A percentile compares a stretch with the other conserved stretches of the same genome.
Conservation (phyloP, 2,113 vertebrate genomes). For the Struthidea cinerea region DNA sequence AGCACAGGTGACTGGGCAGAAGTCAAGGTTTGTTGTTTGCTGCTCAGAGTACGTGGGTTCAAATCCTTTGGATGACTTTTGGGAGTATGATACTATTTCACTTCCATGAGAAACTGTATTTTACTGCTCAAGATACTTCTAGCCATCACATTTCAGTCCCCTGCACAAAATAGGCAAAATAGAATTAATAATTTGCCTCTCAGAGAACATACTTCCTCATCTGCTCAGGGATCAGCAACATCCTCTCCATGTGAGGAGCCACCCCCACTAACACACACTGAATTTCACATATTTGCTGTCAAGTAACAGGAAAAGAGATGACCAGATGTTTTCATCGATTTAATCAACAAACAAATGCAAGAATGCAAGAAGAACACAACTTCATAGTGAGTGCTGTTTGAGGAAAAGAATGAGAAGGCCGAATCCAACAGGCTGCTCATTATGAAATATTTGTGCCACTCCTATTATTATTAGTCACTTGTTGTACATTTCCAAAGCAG, state of each 20-base stretch:
- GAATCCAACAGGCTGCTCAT: not conserved
- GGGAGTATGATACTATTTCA: not conserved
- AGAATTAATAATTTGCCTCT: not conserved
- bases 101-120: not conserved
- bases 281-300: not conserved
- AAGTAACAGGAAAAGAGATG: not conserved
- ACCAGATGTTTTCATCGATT: not conserved
- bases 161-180: not conserved
- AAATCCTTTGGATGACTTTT: not conserved
- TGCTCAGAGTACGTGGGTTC: not conserved
- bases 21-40: not conserved
- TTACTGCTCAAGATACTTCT: not conserved
- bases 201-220: not conserved
- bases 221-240: not conserved
- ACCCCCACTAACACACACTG: not conserved
- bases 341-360: not conserved
- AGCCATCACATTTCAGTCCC: not conserved
- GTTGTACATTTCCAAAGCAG: not conserved
- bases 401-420: not conserved
- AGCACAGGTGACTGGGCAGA: not conserved
- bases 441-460: constrained; percentile 16
- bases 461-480: not conserved
- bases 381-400: not conserved
- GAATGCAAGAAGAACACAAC: not conserved
- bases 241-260: not conserved